A percentile compares a stretch with the other conserved stretches of the same genome.
These are phyloP conservation scores for Diaphora mendica DNA, from an alignment of 2,888 invertebrate species.

Conservation along the genomic window DNA sequence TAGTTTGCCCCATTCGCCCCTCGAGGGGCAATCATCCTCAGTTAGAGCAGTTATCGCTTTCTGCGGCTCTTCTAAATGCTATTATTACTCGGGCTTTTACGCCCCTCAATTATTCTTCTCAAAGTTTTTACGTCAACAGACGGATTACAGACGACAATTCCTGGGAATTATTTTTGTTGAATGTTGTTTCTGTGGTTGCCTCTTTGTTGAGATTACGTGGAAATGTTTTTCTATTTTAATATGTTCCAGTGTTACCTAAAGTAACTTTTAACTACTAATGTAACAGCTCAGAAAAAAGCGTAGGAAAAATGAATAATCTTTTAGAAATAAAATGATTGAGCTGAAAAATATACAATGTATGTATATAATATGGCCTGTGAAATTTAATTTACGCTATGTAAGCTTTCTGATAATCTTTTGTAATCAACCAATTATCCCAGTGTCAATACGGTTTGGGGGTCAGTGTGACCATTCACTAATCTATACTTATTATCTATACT, in stretches of 20 bases:
- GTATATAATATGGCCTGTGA: background rate
- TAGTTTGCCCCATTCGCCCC: constrained; percentile 43
- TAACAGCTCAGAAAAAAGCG: background rate
- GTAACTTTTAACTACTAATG: background rate
- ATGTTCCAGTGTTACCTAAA: background rate
- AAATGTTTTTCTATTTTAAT: background rate
- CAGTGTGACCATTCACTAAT: background rate
- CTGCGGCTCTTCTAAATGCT: constrained; percentile 46
- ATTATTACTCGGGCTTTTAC: constrained; percentile 52
- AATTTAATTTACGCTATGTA: background rate
- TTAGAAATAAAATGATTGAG: background rate
- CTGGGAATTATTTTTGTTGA: constrained; percentile 35
- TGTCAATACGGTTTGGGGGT: background rate
- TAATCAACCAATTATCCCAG: background rate
- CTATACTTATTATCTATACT: no score
- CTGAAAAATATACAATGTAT: background rate
- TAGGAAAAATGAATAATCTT: background rate
- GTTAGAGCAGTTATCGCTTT: constrained; percentile 58
- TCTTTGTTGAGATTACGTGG: constrained; percentile 31
- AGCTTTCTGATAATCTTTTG: background rate
- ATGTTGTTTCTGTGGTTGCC: constrained; percentile 35
- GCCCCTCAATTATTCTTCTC: constrained; percentile 49
- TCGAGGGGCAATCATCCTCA: constrained; percentile 55
- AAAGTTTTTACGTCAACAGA: constrained; percentile 49
- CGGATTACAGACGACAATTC: constrained; percentile 43